phyloP scores from a whole-genome alignment of 2,888 invertebrate species.

The Tetragnatha montana region DNA sequence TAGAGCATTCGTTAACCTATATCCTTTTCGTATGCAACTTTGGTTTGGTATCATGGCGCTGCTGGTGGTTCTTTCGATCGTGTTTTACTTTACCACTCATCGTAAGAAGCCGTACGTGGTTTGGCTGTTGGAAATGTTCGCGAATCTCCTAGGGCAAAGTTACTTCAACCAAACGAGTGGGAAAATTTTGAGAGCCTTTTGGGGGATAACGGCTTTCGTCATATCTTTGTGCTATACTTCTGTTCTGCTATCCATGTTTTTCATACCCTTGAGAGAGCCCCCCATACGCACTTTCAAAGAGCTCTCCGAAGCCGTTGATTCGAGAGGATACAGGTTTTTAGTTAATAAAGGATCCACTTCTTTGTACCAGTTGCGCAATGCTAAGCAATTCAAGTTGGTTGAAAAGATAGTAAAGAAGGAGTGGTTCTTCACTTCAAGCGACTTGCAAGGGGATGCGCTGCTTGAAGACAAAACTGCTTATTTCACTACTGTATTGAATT shows the following conservation, averaged over 20 bases:
- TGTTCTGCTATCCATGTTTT: slow-evolving; percentile 14
- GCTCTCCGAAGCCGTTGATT: slow-evolving; percentile 8
- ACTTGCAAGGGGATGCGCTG: background rate
- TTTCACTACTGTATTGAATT: slow-evolving; percentile 4
- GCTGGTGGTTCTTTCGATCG: too few species aligned
- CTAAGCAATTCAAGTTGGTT: background rate
- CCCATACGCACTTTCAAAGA: slow-evolving; percentile 15
- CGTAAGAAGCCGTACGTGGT: too few species aligned
- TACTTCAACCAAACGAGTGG: too few species aligned
- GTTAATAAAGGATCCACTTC: slow-evolving; percentile 15
- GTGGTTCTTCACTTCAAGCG: background rate
- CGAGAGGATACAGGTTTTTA: background rate
- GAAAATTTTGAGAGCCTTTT: background rate
- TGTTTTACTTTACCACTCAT: too few species aligned
- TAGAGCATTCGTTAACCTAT: too few species aligned
- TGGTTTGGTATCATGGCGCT: too few species aligned
- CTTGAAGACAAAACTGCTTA: slow-evolving; percentile 5
- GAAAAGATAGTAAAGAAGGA: background rate
- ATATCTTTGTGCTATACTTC: slow-evolving; percentile 32
- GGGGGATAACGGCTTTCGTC: slow-evolving; percentile 18
- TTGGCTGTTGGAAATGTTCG: too few species aligned
- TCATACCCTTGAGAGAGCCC: background rate
- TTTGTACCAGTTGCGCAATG: background rate
- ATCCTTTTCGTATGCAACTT: too few species aligned
- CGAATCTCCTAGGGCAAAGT: too few species aligned